Percentiles rank a stretch among this genome's conserved stretches.
These are phyloP conservation scores for Uropsilus gracilis DNA, from an alignment of 2,113 vertebrate species.

Conservation along the genomic window DNA sequence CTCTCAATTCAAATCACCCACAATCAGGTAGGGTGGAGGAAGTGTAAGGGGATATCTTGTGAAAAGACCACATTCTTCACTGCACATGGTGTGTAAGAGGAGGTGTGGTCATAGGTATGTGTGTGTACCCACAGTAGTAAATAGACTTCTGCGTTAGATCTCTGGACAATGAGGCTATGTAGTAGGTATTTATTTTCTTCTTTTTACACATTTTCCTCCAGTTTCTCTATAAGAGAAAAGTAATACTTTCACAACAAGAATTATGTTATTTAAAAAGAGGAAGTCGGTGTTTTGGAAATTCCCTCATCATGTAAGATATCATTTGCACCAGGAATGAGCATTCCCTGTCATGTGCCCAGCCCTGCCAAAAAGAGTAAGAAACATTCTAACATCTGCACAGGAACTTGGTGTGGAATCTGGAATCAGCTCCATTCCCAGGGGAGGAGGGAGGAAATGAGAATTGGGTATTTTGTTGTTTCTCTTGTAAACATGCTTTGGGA, in stretches of 20 bases:
- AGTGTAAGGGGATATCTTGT: not conserved
- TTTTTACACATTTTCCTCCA: not conserved
- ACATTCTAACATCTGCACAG: slow-evolving; percentile 58
- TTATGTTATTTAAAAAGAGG: slow-evolving; percentile 43
- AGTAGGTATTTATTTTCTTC: not conserved
- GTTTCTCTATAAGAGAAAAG: not conserved
- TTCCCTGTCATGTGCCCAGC: not conserved
- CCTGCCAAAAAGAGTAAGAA: not conserved
- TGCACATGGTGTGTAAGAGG: not conserved
- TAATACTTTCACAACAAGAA: slow-evolving; percentile 18
- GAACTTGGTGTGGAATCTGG: slow-evolving; percentile 43
- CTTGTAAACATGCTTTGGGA: slow-evolving; percentile 67
- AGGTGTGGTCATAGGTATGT: no score
- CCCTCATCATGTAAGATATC: not conserved
- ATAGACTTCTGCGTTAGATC: not conserved
- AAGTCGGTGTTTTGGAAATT: slow-evolving; percentile 50
- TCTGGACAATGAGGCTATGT: not conserved
- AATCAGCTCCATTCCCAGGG: slow-evolving; percentile 16
- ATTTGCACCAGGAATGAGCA: not conserved
- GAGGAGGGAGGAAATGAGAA: slow-evolving; percentile 67
- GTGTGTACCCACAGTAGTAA: no score
- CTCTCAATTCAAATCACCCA: not conserved
- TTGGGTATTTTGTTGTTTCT: slow-evolving; percentile 64
- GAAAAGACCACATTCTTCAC: not conserved
- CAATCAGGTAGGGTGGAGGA: not conserved